A percentile compares a stretch with the other conserved stretches of the same genome.
These are phyloP conservation scores for Tipula unca DNA, from an alignment of 2,888 invertebrate genomes.

Conservation along the genomic window DNA sequence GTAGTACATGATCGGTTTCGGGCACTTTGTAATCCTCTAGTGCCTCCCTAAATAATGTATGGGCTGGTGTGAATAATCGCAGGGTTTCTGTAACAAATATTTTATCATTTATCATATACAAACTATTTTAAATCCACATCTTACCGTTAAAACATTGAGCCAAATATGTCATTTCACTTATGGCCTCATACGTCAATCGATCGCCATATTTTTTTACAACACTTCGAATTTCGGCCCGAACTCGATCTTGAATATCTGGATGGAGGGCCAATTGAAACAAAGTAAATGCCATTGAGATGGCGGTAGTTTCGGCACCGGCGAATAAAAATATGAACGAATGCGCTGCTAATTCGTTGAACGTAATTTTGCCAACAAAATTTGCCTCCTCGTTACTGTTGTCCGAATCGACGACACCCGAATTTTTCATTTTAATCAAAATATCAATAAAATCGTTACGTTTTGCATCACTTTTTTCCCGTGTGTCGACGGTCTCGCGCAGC, in stretches of 20 bases:
- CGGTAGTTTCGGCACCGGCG: slow-evolving; percentile 35
- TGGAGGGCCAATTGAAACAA: slow-evolving; percentile 31
- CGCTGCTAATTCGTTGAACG: slow-evolving; percentile 25
- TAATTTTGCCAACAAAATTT: neutral
- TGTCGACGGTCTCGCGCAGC: neutral
- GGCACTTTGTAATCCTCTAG: slow-evolving; percentile 34
- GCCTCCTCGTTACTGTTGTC: neutral
- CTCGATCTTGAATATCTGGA: slow-evolving; percentile 18
- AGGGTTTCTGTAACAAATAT: slow-evolving; percentile 38
- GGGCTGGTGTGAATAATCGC: slow-evolving; percentile 41
- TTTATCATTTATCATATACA: neutral
- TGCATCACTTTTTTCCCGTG: neutral
- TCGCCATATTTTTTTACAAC: neutral
- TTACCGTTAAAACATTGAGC: slow-evolving; percentile 8
- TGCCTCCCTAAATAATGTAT: slow-evolving; percentile 35
- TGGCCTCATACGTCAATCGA: slow-evolving; percentile 17
- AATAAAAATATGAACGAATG: slow-evolving; percentile 32
- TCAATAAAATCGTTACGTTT: slow-evolving; percentile 8
- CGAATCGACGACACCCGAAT: neutral
- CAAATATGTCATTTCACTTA: slow-evolving; percentile 20
- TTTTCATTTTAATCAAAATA: neutral
- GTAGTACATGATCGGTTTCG: slow-evolving; percentile 30
- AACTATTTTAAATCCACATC: neutral
- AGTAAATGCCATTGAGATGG: slow-evolving; percentile 31
- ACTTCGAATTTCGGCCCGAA: neutral